Evolutionary conservation across 2,888 invertebrate species (phyloP), one percentile per base, ranked within the genome.

Genomic region (Phyto melanocephala): DNA sequence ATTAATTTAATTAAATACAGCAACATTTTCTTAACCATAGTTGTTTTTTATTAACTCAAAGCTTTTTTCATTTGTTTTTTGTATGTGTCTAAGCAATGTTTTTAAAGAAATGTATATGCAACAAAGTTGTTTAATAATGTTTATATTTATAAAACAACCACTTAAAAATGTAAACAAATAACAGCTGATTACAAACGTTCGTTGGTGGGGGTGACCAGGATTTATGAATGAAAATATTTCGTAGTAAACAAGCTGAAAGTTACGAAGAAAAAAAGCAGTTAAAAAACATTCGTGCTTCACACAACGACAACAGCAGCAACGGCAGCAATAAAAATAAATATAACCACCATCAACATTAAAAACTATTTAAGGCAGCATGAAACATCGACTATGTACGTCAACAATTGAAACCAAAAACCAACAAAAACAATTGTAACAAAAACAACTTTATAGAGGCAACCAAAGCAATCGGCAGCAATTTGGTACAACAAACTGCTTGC

Each of bases 161-260:
- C 33, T 4, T 15, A 37, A n/a, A 62, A 62, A 40, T 3, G 40
- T 75, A 80, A 80, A 75, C 74, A 80, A 80, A 56, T 40, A 80
- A 80, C 80, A 80, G 80, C 74, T 80, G 80, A 70, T 80, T 40
- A 11, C 35, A 1, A 13, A 3, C 1, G 15, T 42, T 24, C 33
- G 13, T 50, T 33, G 52, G 40, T 33, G 35, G 28, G 35, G 28
- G 24, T 8, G 33, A 45, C 0, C 8, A 3, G 40, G 45, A 56
- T 65, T 80, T 17, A 80, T 80, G 80, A 80, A 80, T 80, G 75
- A 80, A 74, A 75, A 65, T 63, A 40, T 58, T 58, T 37, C 13
- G 17, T 65, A 42, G 71, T 71, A 40, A 56, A 58, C 28, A 47
- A 50, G 37, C 37, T 52, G 13, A 28, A 20, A 56, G 47, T 1